Percentiles rank a stretch among this genome's conserved stretches.
phyloP scores from a whole-genome alignment of 2,888 invertebrate genomes.

The Argyra leucocephala region DNA sequence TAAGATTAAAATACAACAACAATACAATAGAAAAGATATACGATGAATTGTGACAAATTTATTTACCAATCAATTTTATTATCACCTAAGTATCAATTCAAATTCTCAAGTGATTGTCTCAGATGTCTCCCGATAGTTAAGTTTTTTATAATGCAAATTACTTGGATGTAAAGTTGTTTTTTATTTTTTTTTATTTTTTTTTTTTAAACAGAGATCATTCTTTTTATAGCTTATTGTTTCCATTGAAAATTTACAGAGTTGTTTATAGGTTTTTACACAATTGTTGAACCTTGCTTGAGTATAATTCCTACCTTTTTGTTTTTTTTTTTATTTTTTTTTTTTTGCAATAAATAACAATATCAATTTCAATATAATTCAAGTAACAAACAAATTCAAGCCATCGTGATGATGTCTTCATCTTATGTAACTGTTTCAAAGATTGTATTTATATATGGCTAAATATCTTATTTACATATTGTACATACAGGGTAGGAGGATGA shows the following conservation, averaged over 20 bases:
- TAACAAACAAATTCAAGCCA: background rate
- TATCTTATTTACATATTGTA: too few relatives aligned
- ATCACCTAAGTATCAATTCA: slow-evolving; percentile 3
- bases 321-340: background rate
- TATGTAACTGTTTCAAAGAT: background rate
- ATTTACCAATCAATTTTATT: background rate
- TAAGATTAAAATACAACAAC: background rate
- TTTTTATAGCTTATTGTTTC: slow-evolving; percentile 1
- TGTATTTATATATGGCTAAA: too few relatives aligned
- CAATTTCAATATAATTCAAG: background rate
- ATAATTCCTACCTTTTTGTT: background rate
- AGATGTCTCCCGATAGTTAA: background rate
- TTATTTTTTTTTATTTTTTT: background rate
- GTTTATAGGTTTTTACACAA: background rate
- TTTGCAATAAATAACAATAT: background rate
- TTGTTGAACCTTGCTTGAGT: background rate
- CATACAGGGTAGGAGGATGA: too few relatives aligned
- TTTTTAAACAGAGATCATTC: background rate
- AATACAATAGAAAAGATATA: background rate
- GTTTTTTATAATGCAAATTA: background rate
- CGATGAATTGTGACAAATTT: background rate
- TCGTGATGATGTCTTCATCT: background rate
- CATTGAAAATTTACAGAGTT: background rate
- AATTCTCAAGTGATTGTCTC: background rate
- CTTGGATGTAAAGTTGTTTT: background rate